Conservation (phyloP, 2,888 invertebrate species). For the Thymelicus sylvestris region DNA sequence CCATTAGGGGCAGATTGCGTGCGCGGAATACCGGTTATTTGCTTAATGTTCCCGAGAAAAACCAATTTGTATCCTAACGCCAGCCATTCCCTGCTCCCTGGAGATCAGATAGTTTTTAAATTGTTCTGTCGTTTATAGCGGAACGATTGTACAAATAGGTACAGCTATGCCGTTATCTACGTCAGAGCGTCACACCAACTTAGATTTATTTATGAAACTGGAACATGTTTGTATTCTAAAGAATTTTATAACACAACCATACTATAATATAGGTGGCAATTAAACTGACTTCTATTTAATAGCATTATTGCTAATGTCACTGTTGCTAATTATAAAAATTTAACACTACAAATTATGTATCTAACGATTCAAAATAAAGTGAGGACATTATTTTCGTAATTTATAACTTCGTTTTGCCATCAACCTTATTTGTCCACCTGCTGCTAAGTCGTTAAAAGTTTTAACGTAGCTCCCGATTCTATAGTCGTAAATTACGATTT, state of each 20-base stretch:
- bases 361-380: no score
- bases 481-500: conserved; percentile 7
- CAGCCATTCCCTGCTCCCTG: conserved; percentile 40
- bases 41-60: conserved; percentile 76
- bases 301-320: no score
- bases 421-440: conserved; percentile 3
- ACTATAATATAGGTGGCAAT: no score
- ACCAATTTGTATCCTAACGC: conserved; percentile 67
- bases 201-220: not conserved
- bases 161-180: not conserved
- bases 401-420: not conserved
- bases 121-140: conserved; percentile 39
- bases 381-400: not conserved
- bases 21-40: conserved; percentile 73
- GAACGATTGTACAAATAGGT: conserved; percentile 19
- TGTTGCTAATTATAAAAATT: no score
- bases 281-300: no score
- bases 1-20: conserved; percentile 78
- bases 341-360: no score
- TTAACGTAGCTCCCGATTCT: not conserved
- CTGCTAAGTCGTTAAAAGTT: conserved; percentile 1
- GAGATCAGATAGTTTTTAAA: conserved; percentile 48
- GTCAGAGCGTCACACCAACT: not conserved
- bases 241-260: no score
- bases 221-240: not conserved